Conservation (phyloP, 2,797 vertebrate genomes). For the Acipenser ruthenus region DNA sequence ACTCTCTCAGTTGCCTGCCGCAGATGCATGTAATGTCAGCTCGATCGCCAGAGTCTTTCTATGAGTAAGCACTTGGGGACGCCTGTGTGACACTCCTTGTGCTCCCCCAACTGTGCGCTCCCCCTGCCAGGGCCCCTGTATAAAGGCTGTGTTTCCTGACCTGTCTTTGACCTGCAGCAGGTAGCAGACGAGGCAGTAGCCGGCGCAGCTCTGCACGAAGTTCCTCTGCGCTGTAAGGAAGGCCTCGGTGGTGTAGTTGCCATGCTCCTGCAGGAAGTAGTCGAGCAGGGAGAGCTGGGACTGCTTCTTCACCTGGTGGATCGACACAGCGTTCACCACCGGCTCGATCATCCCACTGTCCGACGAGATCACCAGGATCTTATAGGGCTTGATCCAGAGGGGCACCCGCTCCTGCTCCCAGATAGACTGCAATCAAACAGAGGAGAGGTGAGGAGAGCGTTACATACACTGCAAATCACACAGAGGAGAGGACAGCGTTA, state of each 20-base stretch:
- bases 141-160: slow-evolving; percentile 36
- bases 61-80: background rate
- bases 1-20: background rate
- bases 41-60: background rate
- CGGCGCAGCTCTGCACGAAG: slow-evolving; percentile 89
- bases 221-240: slow-evolving; percentile 88
- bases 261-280: slow-evolving; percentile 85
- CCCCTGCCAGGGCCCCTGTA: background rate
- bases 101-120: too few relatives aligned
- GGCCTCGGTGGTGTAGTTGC: slow-evolving; percentile 74
- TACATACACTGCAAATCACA: background rate
- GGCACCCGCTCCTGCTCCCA: slow-evolving; percentile 90
- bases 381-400: slow-evolving; percentile 90
- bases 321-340: slow-evolving; percentile 87
- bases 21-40: background rate
- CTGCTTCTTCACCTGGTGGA: slow-evolving; percentile 94
- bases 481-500: background rate
- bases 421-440: slow-evolving; percentile 54
- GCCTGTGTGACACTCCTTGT: background rate
- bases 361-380: slow-evolving; percentile 88
- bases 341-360: slow-evolving; percentile 97
- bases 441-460: background rate
- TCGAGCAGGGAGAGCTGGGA: slow-evolving; percentile 84
- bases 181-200: slow-evolving; percentile 91
- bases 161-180: slow-evolving; percentile 95